These are phyloP conservation scores for Percopsis transmontana DNA, from an alignment of 2,113 vertebrate genomes.

Conservation along the genomic window DNA sequence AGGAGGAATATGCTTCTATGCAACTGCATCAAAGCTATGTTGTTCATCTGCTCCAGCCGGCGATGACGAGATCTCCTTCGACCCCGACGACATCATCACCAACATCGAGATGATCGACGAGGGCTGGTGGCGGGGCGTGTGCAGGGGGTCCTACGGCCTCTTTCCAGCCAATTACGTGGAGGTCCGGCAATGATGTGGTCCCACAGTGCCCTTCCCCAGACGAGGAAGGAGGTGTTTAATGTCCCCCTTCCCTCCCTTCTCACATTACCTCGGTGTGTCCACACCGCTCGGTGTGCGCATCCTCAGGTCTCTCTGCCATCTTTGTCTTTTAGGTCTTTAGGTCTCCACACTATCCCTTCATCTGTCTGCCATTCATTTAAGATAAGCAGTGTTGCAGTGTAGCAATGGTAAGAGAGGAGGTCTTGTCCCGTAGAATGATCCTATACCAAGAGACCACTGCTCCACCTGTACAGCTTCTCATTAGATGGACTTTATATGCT, in stretches of 20 bases:
- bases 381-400: not conserved
- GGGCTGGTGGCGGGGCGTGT: slow-evolving; percentile 96
- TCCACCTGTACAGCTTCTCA: not conserved
- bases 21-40: too few relatives aligned
- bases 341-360: not conserved
- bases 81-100: slow-evolving; percentile 96
- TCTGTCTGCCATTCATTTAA: not conserved
- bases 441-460: not conserved
- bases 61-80: slow-evolving; percentile 96
- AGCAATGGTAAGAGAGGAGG: slow-evolving; percentile 7
- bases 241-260: slow-evolving; percentile 6
- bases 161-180: slow-evolving; percentile 98
- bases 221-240: slow-evolving; percentile 23
- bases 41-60: slow-evolving; percentile 84
- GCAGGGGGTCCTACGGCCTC: slow-evolving; percentile 88
- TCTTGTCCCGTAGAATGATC: not conserved
- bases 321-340: not conserved
- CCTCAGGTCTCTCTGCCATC: slow-evolving; percentile 46
- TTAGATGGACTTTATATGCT: not conserved
- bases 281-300: slow-evolving; percentile 40
- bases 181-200: slow-evolving; percentile 81
- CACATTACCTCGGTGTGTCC: slow-evolving; percentile 29
- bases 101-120: slow-evolving; percentile 99
- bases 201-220: not conserved
- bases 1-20: not conserved